phyloP scores from a whole-genome alignment of 2,797 vertebrate genomes.

The Oryzias sinensis region DNA sequence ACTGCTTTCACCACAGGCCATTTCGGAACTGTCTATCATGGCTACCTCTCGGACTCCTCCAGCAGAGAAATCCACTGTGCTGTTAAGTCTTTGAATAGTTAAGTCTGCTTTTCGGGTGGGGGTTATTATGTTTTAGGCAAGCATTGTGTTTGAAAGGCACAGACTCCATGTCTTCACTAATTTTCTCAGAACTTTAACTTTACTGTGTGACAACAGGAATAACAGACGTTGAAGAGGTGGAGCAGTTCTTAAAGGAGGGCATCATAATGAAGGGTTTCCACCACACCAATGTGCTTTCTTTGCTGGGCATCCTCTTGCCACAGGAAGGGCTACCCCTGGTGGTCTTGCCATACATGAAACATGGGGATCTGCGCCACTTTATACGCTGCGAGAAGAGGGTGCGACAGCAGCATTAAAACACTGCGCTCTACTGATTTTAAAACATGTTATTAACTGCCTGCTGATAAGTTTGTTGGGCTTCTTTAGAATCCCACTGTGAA shows the following conservation, averaged over 20 bases:
- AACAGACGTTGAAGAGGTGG: constrained; percentile 94
- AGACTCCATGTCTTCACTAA: too few species aligned
- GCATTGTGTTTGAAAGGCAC: background rate
- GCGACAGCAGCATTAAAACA: constrained; percentile 28
- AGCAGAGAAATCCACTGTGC: constrained; percentile 88
- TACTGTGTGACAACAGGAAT: constrained; percentile 80
- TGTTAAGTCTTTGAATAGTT: constrained; percentile 95
- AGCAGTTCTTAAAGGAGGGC: constrained; percentile 93
- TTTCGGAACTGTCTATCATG: constrained; percentile 95
- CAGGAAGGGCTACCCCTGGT: constrained; percentile 88
- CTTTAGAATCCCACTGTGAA: constrained; percentile 92
- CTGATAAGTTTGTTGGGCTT: constrained; percentile 9
- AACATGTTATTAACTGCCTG: background rate
- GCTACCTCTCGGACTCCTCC: constrained; percentile 83
- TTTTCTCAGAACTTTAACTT: too few species aligned
- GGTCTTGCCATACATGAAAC: constrained; percentile 94
- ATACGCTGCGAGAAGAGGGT: constrained; percentile 90
- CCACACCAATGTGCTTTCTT: constrained; percentile 90
- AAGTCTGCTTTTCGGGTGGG: constrained; percentile 55
- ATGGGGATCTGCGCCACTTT: constrained; percentile 93
- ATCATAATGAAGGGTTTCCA: constrained; percentile 96
- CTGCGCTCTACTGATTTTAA: constrained; percentile 15
- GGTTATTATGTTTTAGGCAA: background rate
- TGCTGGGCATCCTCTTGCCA: constrained; percentile 90
- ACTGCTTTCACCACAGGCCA: constrained; percentile 78